Percentiles rank a stretch among this genome's conserved stretches.
Evolutionary conservation across 1,140 invertebrate genomes (phyloP).

Genomic region (Drosophila trapezifrons): DNA sequence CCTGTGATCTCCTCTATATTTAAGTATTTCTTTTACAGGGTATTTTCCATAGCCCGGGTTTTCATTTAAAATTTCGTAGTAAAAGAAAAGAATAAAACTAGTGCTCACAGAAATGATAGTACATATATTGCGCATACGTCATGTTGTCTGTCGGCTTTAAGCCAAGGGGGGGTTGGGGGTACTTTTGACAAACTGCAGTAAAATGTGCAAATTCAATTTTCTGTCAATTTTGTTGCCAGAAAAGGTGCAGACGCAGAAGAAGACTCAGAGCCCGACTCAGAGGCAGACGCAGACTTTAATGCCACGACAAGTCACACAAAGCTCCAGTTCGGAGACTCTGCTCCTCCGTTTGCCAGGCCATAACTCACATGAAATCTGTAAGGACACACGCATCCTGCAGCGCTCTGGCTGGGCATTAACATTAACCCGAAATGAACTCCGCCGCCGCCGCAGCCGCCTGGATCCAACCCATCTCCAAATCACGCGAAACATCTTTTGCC

Average conservation of each 20-base stretch:
- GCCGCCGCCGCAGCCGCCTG: neutral
- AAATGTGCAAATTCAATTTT: conserved; percentile 80
- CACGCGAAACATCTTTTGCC: conserved; percentile 77
- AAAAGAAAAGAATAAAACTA: neutral
- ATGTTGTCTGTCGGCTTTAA: conserved; percentile 62
- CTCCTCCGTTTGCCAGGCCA: conserved; percentile 37
- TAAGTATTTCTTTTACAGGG: too few species aligned
- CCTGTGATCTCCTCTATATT: neutral
- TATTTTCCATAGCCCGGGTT: too few species aligned
- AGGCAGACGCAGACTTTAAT: conserved; percentile 20
- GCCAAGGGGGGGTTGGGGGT: too few species aligned
- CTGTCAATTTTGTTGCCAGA: conserved; percentile 61
- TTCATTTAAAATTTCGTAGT: neutral
- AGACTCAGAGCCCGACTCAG: conserved; percentile 2
- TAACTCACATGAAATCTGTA: conserved; percentile 80
- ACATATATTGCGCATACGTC: conserved; percentile 47
- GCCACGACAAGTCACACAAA: conserved; percentile 15
- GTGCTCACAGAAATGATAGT: neutral
- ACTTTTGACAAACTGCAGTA: conserved; percentile 66
- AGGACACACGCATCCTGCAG: conserved; percentile 69
- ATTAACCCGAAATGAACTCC: conserved; percentile 79
- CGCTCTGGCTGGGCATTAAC: conserved; percentile 44
- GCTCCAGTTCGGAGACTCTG: conserved; percentile 4
- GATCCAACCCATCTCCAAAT: conserved; percentile 47
- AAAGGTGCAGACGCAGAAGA: neutral